Evolutionary conservation across 2,113 vertebrate genomes (phyloP), one percentile per base, ranked within the genome.

Genomic region (Mormyrus lacerda): DNA sequence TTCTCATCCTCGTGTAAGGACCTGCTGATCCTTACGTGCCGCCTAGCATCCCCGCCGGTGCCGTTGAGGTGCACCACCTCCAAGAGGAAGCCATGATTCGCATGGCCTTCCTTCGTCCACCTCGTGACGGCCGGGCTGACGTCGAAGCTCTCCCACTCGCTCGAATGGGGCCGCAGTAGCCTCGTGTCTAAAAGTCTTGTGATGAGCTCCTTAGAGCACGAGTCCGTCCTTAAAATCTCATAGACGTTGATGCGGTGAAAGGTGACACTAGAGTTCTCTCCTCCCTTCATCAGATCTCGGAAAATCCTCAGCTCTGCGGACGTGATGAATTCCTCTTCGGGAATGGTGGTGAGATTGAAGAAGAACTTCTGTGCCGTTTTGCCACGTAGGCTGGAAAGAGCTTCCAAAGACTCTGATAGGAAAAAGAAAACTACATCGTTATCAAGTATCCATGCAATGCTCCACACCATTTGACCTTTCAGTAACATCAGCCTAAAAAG

Each of bases 161-260:
- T 97, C 42, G 94, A 91, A 89, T 96, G 96, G 92, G 96, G 95
- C 92, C 95, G 96, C 93, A 98, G 96, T 93, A 97, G 91, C 92
- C 96, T 96, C 89, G 97, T 97, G 96, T 98, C 97, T 95, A 98
- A 94, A 89, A 98, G 96, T 94, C 97, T 96, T 73, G 95, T 96
- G 93, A 97, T 93, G 0, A 96, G 96, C 90, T 96, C 96, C 92
- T 94, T 94, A 6, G 88, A 85, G 90, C 93, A 93, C 91, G 93
- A 91, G 87, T 94, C 94, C 89, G 96, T 95, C 91, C 96, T 97
- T 90, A 98, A 91, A 91, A 98, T 96, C 94, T 98, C 97, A 94
- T 97, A 97, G 95, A 98, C 96, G 96, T 98, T 98, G 95, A 98
- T 97, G 91, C 97, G 96, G 90, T 97, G 97, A 92, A 95, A 94